Conservation (phyloP, 2,888 invertebrate genomes). For the Drosophila putrida region DNA sequence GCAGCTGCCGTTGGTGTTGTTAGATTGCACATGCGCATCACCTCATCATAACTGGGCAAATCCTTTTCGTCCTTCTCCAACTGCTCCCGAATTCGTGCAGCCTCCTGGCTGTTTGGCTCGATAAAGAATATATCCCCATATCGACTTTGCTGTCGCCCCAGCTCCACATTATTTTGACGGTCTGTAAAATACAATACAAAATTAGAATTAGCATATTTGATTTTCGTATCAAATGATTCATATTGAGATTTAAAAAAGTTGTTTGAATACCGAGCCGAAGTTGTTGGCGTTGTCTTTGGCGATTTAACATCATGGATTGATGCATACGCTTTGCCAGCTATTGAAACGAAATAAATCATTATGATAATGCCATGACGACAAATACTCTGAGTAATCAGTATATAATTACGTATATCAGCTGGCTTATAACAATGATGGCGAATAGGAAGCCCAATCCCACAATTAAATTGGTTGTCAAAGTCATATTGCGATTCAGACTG, state of each 20-base stretch:
- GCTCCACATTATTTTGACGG: slow-evolving; percentile 71
- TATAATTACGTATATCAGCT: slow-evolving; percentile 64
- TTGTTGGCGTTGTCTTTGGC: slow-evolving; percentile 44
- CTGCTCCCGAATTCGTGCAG: slow-evolving; percentile 77
- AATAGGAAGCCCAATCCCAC: slow-evolving; percentile 56
- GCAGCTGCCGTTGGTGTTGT: slow-evolving; percentile 57
- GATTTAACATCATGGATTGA: slow-evolving; percentile 43
- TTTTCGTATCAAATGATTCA: not conserved
- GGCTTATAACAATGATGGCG: slow-evolving; percentile 50
- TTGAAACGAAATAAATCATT: slow-evolving; percentile 33
- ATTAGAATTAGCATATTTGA: not conserved
- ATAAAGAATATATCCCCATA: slow-evolving; percentile 82
- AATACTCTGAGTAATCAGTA: not conserved
- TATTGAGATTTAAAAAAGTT: not conserved
- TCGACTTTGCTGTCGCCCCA: slow-evolving; percentile 61
- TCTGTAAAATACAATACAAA: slow-evolving; percentile 58
- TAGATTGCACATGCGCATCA: slow-evolving; percentile 81
- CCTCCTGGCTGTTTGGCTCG: slow-evolving; percentile 75
- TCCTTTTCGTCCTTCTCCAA: slow-evolving; percentile 83
- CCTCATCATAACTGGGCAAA: slow-evolving; percentile 83
- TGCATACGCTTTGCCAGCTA: slow-evolving; percentile 68
- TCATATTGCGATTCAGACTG: slow-evolving; percentile 55
- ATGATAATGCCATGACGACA: slow-evolving; percentile 3
- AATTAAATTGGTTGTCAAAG: slow-evolving; percentile 50
- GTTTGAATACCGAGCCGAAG: slow-evolving; percentile 42